Percentiles rank a stretch among this genome's conserved stretches.
These are phyloP conservation scores for Dryococelus australis DNA, from an alignment of 2,888 invertebrate species.

Conservation along the genomic window DNA sequence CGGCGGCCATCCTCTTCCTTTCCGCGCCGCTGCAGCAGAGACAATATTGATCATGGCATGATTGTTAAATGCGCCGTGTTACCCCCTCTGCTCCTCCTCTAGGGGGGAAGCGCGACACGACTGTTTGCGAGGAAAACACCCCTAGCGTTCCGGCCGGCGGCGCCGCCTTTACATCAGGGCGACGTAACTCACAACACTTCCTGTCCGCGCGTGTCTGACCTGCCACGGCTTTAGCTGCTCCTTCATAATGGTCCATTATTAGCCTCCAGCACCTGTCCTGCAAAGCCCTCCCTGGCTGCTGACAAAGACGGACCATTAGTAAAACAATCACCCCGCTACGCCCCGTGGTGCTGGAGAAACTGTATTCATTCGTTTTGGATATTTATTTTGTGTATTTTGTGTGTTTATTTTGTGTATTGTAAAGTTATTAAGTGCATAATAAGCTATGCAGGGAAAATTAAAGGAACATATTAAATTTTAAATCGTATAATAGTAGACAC, in stretches of 20 bases:
- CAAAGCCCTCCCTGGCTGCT: background rate
- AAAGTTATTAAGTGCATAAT: too few species aligned
- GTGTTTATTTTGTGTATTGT: too few species aligned
- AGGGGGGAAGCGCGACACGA: background rate
- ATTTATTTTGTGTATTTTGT: too few species aligned
- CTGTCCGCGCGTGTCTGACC: background rate
- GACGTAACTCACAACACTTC: background rate
- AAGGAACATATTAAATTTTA: too few species aligned
- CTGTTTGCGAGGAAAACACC: background rate
- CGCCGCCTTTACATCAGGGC: background rate
- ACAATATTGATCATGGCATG: slow-evolving; percentile 16
- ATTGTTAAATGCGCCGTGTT: background rate
- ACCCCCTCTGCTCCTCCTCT: background rate
- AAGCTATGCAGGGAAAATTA: too few species aligned
- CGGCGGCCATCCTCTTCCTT: too few species aligned
- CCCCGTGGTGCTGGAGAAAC: too few species aligned
- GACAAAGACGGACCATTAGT: background rate
- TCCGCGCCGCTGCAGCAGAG: background rate
- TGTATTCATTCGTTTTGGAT: too few species aligned
- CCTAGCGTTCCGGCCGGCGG: background rate
- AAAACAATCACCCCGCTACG: too few species aligned
- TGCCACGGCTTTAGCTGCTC: background rate
- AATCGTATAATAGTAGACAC: too few species aligned
- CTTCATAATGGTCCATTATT: background rate
- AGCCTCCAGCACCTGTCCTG: background rate